Evolutionary conservation across 2,888 invertebrate genomes (phyloP).

Genomic region (Lysandra coridon): DNA sequence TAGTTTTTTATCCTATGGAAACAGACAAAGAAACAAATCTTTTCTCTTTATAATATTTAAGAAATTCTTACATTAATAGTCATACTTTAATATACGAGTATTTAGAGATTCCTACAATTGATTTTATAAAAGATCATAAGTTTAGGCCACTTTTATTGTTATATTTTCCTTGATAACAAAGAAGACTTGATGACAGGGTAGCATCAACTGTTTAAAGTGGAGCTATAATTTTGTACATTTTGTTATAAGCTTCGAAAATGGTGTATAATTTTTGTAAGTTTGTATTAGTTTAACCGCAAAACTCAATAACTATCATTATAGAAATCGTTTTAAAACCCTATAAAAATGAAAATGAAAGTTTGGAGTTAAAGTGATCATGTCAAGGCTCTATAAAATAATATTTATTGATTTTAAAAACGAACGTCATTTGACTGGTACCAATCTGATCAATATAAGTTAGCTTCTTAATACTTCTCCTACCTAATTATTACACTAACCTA

Average conservation of each 20-base stretch:
- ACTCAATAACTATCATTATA: background rate
- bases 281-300: background rate
- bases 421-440: conserved; percentile 48
- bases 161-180: background rate
- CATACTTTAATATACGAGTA: no score
- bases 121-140: background rate
- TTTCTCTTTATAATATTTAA: background rate
- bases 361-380: conserved; percentile 52
- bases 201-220: background rate
- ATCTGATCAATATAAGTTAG: conserved; percentile 39
- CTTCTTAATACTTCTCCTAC: background rate
- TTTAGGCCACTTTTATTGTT: background rate
- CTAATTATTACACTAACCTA: no score
- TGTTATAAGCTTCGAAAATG: background rate
- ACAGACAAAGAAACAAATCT: no score
- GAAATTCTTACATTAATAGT: no score
- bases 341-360: conserved; percentile 4
- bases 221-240: conserved; percentile 4
- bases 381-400: conserved; percentile 60
- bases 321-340: conserved; percentile 5
- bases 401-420: conserved; percentile 62
- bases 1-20: no score
- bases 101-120: no score
- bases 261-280: background rate
- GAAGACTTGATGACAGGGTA: background rate